phyloP scores from a whole-genome alignment of 1,140 invertebrate genomes.

The Lasioglossum baleicum region DNA sequence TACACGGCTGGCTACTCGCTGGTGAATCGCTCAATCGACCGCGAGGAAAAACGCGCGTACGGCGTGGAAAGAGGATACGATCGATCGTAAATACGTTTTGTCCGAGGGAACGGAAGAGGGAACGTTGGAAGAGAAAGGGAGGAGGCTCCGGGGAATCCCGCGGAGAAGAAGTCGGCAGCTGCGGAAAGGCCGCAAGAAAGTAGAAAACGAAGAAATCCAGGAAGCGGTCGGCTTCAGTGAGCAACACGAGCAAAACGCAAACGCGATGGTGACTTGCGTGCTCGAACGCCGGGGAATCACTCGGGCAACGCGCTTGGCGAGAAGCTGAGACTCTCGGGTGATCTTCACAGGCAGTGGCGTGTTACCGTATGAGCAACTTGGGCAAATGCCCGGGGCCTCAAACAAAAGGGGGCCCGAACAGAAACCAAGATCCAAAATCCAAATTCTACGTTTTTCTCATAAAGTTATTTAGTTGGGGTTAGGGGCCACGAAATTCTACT shows the following conservation, averaged over 20 bases:
- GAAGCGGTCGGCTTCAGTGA: slow-evolving; percentile 60
- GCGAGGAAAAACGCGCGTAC: background rate
- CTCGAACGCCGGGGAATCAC: slow-evolving; percentile 29
- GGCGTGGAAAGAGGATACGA: slow-evolving; percentile 1
- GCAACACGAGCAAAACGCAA: slow-evolving; percentile 59
- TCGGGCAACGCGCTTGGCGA: background rate
- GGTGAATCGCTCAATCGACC: slow-evolving; percentile 25
- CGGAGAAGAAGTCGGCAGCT: background rate
- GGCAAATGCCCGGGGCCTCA: too few species aligned
- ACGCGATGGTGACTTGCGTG: slow-evolving; percentile 13
- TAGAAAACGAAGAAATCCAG: slow-evolving; percentile 62
- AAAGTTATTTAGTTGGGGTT: too few species aligned
- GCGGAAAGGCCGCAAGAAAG: slow-evolving; percentile 14
- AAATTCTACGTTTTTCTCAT: too few species aligned
- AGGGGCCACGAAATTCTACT: too few species aligned
- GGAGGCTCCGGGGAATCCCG: background rate
- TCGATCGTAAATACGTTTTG: slow-evolving; percentile 31
- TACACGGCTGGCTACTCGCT: background rate
- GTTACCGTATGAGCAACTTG: too few species aligned
- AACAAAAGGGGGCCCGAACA: too few species aligned
- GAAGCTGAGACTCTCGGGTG: background rate
- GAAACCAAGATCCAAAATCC: too few species aligned
- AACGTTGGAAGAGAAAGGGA: too few species aligned
- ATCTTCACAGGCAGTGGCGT: slow-evolving; percentile 51
- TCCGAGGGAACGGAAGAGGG: too few species aligned